phyloP scores from a whole-genome alignment of 2,113 vertebrate species.

The Piaya cayana region DNA sequence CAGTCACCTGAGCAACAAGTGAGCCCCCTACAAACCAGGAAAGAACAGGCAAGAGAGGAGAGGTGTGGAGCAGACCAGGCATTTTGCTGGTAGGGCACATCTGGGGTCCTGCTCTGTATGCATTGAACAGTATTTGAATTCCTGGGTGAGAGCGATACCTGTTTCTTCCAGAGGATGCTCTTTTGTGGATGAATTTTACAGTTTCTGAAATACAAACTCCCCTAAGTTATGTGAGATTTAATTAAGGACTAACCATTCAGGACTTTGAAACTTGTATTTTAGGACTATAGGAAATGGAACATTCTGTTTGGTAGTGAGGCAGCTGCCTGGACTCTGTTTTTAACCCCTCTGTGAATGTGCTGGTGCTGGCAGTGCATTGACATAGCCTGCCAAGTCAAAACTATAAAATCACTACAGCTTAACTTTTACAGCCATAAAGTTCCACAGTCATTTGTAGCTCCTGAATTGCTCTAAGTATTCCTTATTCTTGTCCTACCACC shows the following conservation, averaged over 20 bases:
- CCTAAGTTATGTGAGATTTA: background rate
- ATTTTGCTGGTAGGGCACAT: accelerated
- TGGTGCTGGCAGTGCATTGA: background rate
- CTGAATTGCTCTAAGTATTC: background rate
- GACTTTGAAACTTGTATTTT: background rate
- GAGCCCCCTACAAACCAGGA: background rate
- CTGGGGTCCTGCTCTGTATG: background rate
- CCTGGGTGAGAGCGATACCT: background rate
- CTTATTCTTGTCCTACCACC: background rate
- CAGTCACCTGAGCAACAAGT: background rate
- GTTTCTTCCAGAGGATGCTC: background rate
- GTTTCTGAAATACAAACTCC: background rate
- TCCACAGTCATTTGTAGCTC: background rate
- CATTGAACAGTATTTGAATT: background rate
- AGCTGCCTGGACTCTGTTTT: background rate
- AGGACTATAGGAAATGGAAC: background rate
- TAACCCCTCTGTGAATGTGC: background rate
- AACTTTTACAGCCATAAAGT: background rate
- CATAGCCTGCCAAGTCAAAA: background rate
- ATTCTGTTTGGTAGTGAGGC: background rate
- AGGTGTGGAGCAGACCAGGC: background rate
- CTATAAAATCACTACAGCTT: background rate
- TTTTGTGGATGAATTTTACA: background rate
- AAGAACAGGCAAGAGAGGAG: background rate
- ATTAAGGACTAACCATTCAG: background rate